A percentile compares a stretch with the other conserved stretches of the same genome.
Conservation (phyloP, 2,888 invertebrate species). For the Argyresthia albistria region DNA sequence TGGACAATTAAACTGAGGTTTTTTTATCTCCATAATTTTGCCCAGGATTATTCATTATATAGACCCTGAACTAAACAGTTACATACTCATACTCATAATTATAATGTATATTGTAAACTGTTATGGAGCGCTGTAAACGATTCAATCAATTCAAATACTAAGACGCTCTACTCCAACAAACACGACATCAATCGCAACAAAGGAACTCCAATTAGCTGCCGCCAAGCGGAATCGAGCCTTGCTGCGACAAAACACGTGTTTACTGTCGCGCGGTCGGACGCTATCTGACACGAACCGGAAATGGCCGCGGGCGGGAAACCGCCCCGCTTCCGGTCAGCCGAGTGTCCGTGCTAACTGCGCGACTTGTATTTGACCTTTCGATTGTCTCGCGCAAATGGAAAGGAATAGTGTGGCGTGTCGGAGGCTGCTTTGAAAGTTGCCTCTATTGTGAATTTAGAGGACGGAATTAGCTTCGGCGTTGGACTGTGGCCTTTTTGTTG, state of each 20-base stretch:
- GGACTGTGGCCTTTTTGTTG: too few relatives aligned
- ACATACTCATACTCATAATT: too few relatives aligned
- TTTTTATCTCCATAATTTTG: too few relatives aligned
- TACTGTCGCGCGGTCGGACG: not conserved
- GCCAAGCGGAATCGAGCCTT: not conserved
- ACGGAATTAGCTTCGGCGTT: too few relatives aligned
- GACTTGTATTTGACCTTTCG: too few relatives aligned
- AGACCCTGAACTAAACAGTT: too few relatives aligned
- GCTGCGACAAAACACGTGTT: not conserved
- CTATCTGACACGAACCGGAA: constrained; percentile 1
- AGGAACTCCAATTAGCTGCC: not conserved
- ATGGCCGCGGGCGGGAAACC: not conserved
- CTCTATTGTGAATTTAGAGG: too few relatives aligned
- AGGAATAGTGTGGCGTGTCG: too few relatives aligned
- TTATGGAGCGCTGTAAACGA: not conserved
- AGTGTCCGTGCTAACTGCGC: not conserved
- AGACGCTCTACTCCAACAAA: not conserved
- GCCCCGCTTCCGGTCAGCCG: constrained; percentile 1
- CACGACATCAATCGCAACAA: not conserved
- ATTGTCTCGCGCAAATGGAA: not conserved
- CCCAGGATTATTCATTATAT: too few relatives aligned
- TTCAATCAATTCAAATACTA: not conserved
- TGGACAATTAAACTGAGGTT: too few relatives aligned
- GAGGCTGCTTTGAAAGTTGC: too few relatives aligned
- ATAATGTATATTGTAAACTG: too few relatives aligned